Base-by-base conservation (phyloP, 2,113 vertebrate species). In the Erpornis zantholeuca region DNA sequence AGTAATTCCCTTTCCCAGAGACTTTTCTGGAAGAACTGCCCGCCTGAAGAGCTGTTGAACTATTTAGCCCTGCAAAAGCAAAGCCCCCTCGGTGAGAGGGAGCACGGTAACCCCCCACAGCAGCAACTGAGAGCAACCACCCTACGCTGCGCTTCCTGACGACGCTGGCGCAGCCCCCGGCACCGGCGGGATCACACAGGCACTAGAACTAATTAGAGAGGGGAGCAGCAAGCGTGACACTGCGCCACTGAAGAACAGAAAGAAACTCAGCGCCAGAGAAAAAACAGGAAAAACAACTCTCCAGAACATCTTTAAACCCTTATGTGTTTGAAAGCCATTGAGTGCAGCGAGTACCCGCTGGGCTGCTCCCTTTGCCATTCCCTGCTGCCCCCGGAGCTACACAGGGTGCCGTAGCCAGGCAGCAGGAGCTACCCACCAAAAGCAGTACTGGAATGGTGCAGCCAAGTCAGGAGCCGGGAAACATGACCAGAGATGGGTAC, bases 141-240 rank as follows among this genome's bases (percentile, higher is more conserved):
- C 1, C 29, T 17, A 3, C 4, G 8, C 54, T 45, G 24, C 7
- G 1, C 28, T 59, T 69, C 33, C 49, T 5, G 21, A 3, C 1
- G 29, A 20, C 1, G 0, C 50, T 15, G 17, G 31, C 54, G 22
- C 64, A 86, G 59, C 52, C 83, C 68, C 38, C 22, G 6, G 68
- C 75, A 38, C 7, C 14, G 1, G 24, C 33, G 17, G 73, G 61
- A 60, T 82, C 78, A 19, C 59, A 36, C 66, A 35, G 50, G 15
- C 50, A n/a, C 47, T 24, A 6, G 3, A 28, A 76, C 47, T 56
- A 49, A 75, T 81, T 56, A 75, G 9, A 86, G 38, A 56, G 27
- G 52, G 52, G 29, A 66, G 47, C 56, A 72, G 13, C 44, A 36
- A 86, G 77, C 63, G 8, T 10, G 38, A 69, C 36, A 11, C 68